phyloP scores from a whole-genome alignment of 2,797 vertebrate genomes.

The Chelon labrosus region DNA sequence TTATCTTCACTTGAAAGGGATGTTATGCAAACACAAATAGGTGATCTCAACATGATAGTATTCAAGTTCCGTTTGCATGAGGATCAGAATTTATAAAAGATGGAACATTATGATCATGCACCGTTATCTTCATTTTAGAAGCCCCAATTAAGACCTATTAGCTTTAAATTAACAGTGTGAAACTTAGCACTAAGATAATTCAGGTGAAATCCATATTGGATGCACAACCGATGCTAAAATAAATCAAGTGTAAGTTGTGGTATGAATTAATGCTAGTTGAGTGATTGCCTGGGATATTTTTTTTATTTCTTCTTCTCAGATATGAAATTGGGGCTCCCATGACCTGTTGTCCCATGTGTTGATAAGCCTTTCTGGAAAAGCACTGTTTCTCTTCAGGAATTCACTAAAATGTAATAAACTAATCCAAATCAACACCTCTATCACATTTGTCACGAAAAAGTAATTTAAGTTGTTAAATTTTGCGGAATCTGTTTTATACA shows the following conservation, averaged over 20 bases:
- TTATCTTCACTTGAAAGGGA: slow-evolving; percentile 25
- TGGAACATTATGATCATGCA: slow-evolving; percentile 13
- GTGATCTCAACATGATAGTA: slow-evolving; percentile 3
- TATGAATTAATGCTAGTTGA: slow-evolving; percentile 9
- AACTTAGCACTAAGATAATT: neutral
- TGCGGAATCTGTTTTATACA: neutral
- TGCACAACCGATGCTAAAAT: slow-evolving; percentile 9
- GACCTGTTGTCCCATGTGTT: neutral
- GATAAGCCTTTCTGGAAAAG: neutral
- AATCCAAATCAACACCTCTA: neutral
- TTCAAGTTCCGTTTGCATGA: neutral
- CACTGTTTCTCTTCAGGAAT: neutral
- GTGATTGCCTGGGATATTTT: neutral
- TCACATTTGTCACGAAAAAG: neutral
- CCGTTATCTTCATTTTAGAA: slow-evolving; percentile 4
- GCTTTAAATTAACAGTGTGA: slow-evolving; percentile 26
- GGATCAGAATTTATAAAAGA: neutral
- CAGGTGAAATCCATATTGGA: slow-evolving; percentile 31
- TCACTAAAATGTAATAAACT: neutral
- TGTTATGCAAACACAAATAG: slow-evolving; percentile 26
- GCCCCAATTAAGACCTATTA: neutral
- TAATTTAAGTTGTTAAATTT: neutral
- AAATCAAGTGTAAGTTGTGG: neutral
- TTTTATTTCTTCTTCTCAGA: neutral
- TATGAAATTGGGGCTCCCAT: slow-evolving; percentile 14